Conservation (phyloP, 2,797 vertebrate species). For the Hippoglossus hippoglossus region DNA sequence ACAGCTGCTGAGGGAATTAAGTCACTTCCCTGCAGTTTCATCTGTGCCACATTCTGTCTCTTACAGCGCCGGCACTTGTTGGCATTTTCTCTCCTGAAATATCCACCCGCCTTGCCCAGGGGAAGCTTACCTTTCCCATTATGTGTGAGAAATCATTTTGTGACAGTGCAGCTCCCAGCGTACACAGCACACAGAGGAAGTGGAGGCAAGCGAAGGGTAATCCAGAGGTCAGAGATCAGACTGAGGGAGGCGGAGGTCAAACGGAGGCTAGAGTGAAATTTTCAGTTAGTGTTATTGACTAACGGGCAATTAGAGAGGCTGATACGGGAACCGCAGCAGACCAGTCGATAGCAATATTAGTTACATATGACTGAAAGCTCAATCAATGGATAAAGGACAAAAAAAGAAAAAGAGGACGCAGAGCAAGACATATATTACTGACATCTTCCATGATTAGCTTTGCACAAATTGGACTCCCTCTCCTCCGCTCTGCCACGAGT, state of each 20-base stretch:
- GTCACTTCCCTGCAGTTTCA: slow-evolving; percentile 50
- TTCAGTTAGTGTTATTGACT: slow-evolving; percentile 6
- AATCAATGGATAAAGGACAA: not conserved
- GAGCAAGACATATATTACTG: slow-evolving; percentile 15
- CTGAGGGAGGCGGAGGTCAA: slow-evolving; percentile 25
- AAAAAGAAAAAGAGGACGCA: not conserved
- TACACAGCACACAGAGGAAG: slow-evolving; percentile 27
- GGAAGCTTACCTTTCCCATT: slow-evolving; percentile 58
- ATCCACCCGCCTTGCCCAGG: slow-evolving; percentile 40
- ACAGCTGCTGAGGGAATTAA: slow-evolving; percentile 58
- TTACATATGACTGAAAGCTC: slow-evolving; percentile 11
- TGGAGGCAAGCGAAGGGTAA: slow-evolving; percentile 26
- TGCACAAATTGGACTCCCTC: slow-evolving; percentile 50
- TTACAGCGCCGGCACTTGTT: slow-evolving; percentile 47
- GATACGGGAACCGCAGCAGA: not conserved
- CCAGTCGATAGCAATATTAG: not conserved
- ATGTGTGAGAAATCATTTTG: slow-evolving; percentile 59
- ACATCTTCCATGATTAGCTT: slow-evolving; percentile 45
- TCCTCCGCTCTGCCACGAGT: slow-evolving; percentile 29
- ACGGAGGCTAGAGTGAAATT: slow-evolving; percentile 6
- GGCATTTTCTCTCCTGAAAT: slow-evolving; percentile 52
- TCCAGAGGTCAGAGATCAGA: slow-evolving; percentile 54
- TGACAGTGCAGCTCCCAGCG: slow-evolving; percentile 33
- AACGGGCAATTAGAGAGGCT: not conserved
- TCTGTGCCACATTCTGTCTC: slow-evolving; percentile 43